Base-by-base conservation (phyloP, 2,113 vertebrate species). In the Meles meles region DNA sequence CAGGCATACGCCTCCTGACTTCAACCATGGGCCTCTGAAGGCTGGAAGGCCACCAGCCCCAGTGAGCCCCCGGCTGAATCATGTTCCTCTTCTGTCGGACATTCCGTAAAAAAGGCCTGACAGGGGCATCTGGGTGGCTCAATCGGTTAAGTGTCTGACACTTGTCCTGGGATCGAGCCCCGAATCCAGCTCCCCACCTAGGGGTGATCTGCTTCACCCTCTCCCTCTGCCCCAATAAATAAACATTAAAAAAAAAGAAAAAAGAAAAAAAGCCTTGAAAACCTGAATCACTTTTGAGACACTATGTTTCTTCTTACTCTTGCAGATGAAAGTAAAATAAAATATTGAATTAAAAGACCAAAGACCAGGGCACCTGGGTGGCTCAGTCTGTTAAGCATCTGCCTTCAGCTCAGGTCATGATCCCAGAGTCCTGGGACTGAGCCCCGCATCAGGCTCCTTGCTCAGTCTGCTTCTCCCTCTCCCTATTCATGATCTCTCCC, bases 241-340 rank as follows among this genome's bases (percentile, higher is more conserved):
- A n/a, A 69, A 20, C 15, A 6, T 34, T 69, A 20, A 67, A 69
- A 69, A n/a, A n/a, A 69, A 18, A 18, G 44, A 27, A 4, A 65
- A 65, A 90, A 27, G 6, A 69, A 69, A 90, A 87, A 91, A 97
- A 90, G 72, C 17, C 74, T 86, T 94, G 65, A 82, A 52, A 93
- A 76, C 67, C n/a, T 69, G 71, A 93, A 90, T 23, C 79, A 21
- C 65, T 94, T 88, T 59, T 85, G 59, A 96, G 44, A 83, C 2
- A 79, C 34, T 63, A 27, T 9, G 27, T 89, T 85, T 96, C 37
- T 86, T 86, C 90, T 85, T 81, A 39, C 47, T 88, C 52, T 67
- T 92, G 65, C 4, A 92, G 47, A 96, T 90, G 29, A 79, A 85
- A 92, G 25, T 37, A 89, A 96, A 94, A 25, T 27, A 89, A 97